Percentiles rank a stretch among this genome's conserved stretches.
Evolutionary conservation across 1,140 invertebrate genomes (phyloP).

Genomic region (Pinna nobilis): DNA sequence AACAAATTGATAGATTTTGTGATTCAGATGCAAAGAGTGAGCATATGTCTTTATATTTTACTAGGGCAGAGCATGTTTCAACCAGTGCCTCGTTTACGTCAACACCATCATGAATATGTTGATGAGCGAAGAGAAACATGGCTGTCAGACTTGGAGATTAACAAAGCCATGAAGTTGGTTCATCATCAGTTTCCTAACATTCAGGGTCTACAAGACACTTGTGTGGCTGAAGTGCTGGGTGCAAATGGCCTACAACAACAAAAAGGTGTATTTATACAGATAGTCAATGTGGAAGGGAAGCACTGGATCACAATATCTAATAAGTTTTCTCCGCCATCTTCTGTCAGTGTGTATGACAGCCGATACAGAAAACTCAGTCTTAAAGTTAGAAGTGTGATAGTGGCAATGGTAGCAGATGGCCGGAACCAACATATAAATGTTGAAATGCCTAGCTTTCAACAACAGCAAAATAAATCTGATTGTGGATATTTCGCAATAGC

Average conservation of each 20-base stretch:
- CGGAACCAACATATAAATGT: constrained; percentile 3
- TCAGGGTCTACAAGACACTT: constrained; percentile 22
- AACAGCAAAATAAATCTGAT: constrained; percentile 27
- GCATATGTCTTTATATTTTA: constrained; percentile 16
- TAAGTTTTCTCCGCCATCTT: constrained; percentile 3
- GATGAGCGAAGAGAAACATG: no score
- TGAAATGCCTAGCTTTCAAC: constrained; percentile 25
- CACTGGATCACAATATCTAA: constrained; percentile 40
- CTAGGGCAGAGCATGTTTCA: background rate
- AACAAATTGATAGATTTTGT: no score
- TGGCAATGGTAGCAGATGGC: background rate
- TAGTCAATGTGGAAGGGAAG: constrained; percentile 21
- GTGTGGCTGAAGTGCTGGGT: constrained; percentile 3
- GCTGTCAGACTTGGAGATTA: constrained; percentile 19
- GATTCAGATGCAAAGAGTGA: no score
- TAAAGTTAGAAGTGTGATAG: constrained; percentile 12
- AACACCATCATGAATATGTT: no score
- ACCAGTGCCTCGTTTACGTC: no score
- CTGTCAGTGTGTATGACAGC: constrained; percentile 36
- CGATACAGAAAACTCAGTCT: constrained; percentile 7
- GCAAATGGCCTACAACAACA: constrained; percentile 13
- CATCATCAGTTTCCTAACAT: constrained; percentile 28
- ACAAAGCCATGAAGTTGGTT: constrained; percentile 21
- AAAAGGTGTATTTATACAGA: constrained; percentile 26
- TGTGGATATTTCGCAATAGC: constrained; percentile 42